Evolutionary conservation across 2,797 vertebrate genomes (phyloP).

Genomic region (Syngnathus rostellatus): DNA sequence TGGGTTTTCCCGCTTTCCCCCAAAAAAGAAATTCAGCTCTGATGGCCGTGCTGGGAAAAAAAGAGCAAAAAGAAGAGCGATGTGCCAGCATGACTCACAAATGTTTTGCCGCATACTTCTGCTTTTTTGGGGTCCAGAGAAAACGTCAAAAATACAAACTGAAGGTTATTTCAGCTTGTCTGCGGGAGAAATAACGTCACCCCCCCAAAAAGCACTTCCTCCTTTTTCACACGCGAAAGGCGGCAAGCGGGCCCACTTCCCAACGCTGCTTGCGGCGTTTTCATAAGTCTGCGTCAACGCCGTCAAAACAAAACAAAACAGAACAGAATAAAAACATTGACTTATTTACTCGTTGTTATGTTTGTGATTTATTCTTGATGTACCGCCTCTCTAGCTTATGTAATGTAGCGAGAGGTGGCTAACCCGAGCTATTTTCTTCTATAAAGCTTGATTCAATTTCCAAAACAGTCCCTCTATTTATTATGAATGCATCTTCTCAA

Average conservation of each 20-base stretch:
- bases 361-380: not conserved
- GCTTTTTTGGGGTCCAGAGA: slow-evolving; percentile 38
- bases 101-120: slow-evolving; percentile 44
- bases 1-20: not conserved
- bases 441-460: too few species aligned
- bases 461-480: too few species aligned
- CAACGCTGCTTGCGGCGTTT: not conserved
- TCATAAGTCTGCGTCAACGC: not conserved
- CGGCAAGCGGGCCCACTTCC: slow-evolving; percentile 32
- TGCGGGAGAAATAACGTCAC: slow-evolving; percentile 59
- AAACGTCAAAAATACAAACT: slow-evolving; percentile 27
- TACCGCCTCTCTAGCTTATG: too few species aligned
- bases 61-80: not conserved
- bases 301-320: not conserved
- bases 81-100: not conserved
- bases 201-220: slow-evolving; percentile 39
- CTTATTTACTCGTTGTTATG: not conserved
- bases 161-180: slow-evolving; percentile 39
- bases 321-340: not conserved
- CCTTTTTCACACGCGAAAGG: slow-evolving; percentile 64
- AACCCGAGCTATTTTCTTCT: too few species aligned
- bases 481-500: too few species aligned
- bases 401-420: too few species aligned
- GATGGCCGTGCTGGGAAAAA: not conserved
- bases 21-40: too few species aligned